phyloP scores from a whole-genome alignment of 2,888 invertebrate genomes.

The Stenoptilia bipunctidactyla region DNA sequence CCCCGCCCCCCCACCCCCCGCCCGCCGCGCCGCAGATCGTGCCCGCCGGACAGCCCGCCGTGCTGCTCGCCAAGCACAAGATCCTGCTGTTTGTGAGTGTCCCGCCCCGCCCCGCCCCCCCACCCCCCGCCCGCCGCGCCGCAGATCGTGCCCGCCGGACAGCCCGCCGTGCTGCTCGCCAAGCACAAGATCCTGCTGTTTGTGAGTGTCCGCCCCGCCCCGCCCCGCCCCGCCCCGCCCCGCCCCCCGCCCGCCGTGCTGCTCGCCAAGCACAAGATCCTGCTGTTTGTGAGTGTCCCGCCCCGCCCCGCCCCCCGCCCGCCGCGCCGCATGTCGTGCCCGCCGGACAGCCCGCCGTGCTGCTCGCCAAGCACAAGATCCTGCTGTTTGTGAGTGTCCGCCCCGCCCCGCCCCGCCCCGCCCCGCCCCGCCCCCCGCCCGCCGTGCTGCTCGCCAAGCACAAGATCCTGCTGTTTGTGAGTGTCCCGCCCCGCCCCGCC shows the following conservation, averaged over 20 bases:
- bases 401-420: too few species aligned
- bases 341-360: too few species aligned
- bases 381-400: too few species aligned
- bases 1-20: constrained; percentile 93
- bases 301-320: background rate
- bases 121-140: constrained; percentile 91
- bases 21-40: constrained; percentile 90
- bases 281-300: background rate
- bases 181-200: constrained; percentile 93
- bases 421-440: constrained; percentile 89
- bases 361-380: too few species aligned
- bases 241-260: too few species aligned
- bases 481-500: constrained; percentile 77
- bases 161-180: constrained; percentile 87
- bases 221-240: background rate
- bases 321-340: too few species aligned
- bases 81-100: constrained; percentile 91
- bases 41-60: constrained; percentile 91
- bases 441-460: constrained; percentile 82
- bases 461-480: constrained; percentile 63
- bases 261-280: too few species aligned
- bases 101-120: constrained; percentile 75
- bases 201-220: constrained; percentile 80
- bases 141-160: constrained; percentile 91
- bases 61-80: constrained; percentile 87